Evolutionary conservation across 2,888 invertebrate genomes (phyloP), one percentile per base, ranked within the genome.

Genomic region (Tuta absoluta): DNA sequence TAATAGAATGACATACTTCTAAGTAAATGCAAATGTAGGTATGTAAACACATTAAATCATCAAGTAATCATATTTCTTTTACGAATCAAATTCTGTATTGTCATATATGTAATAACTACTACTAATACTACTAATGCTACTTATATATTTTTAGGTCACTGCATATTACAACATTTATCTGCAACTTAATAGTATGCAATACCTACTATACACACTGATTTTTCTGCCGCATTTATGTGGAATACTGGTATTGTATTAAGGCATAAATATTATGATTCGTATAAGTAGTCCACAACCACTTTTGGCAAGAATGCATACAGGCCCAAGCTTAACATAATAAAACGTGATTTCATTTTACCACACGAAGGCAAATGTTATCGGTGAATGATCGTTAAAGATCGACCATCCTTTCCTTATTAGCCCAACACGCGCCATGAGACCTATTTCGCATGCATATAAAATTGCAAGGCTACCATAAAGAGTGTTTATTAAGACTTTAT

Each of bases 401-500:
- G 78, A 72, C 76, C 87, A 85, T 83, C 81, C 82, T 81, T 81
- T 82, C 90, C 89, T 85, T 90, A 89, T 90, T 89, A 89, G 86
- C 82, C 79, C 76, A 85, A 86, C 87, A 86, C 86, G 87, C 83
- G 86, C 84, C 84, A 79, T 82, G 77, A 74, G 77, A 79, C 85
- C 86, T 87, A 89, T 88, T 86, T 78, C 75, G 81, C 80, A 87
- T 88, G 84, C 82, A 84, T 88, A 90, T 90, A 90, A 88, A 85
- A 88, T 84, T 85, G 84, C 84, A 85, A 84, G 80, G 78, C 84
- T 78, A 79, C 84, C 85, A 89, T 91, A 89, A 91, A 89, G 80
- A 86, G 82, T 77, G 77, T 85, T 89, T 90, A 89, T 89, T 87
- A 88, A 89, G 88, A 87, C 87, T 89, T 89, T 88, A 89, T 87